phyloP scores from a whole-genome alignment of 2,888 invertebrate genomes.

The Pollenia amentaria region DNA sequence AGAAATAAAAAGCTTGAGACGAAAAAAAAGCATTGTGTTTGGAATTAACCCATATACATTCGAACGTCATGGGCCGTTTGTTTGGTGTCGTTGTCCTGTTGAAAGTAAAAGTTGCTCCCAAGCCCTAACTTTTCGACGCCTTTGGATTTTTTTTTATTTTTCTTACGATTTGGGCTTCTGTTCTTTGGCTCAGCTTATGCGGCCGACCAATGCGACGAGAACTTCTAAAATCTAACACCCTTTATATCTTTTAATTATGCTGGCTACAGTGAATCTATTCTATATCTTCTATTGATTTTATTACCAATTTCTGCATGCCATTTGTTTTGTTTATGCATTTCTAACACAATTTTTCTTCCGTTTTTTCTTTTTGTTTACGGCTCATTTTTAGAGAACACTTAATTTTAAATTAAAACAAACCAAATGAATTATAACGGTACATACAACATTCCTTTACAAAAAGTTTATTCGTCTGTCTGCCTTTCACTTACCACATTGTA shows the following conservation, averaged over 20 bases:
- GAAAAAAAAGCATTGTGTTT: too few relatives aligned
- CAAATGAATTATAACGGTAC: constrained; percentile 9
- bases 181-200: constrained; percentile 4
- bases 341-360: too few relatives aligned
- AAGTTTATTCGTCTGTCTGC: too few relatives aligned
- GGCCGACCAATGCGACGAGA: not conserved
- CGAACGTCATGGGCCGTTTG: not conserved
- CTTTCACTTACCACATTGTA: not conserved
- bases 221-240: not conserved
- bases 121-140: not conserved
- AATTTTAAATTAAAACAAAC: constrained; percentile 5
- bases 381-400: not conserved
- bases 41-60: too few relatives aligned
- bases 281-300: not conserved
- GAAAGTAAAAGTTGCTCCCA: too few relatives aligned
- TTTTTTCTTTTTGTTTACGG: too few relatives aligned
- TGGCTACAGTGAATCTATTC: constrained; percentile 8
- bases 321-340: constrained; percentile 4
- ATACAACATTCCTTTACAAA: too few relatives aligned
- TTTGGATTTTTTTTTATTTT: constrained; percentile 16
- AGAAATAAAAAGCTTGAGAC: too few relatives aligned
- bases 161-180: constrained; percentile 19
- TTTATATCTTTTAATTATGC: constrained; percentile 24
- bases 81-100: too few relatives aligned
- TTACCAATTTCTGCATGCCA: constrained; percentile 2